Conservation (phyloP, 2,888 invertebrate species). For the Lomographa bimaculata region DNA sequence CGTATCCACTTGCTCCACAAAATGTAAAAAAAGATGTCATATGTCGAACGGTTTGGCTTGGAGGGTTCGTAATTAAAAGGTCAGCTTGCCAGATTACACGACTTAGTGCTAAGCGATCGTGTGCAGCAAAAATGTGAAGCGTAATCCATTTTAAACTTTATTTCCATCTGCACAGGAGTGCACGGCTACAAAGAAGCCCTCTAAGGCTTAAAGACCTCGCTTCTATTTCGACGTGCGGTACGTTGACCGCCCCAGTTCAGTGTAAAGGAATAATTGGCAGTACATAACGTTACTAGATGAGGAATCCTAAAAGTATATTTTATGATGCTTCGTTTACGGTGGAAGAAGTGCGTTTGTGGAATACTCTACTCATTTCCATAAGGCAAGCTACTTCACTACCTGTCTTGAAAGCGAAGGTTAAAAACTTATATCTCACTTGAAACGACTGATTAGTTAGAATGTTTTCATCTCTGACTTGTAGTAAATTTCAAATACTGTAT, state of each 20-base stretch:
- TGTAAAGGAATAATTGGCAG: background rate
- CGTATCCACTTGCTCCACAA: too few species aligned
- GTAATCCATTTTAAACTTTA: slow-evolving; percentile 25
- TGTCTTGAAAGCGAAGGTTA: too few species aligned
- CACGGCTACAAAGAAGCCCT: slow-evolving; percentile 38
- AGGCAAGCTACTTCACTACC: too few species aligned
- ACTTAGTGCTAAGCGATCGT: slow-evolving; percentile 27
- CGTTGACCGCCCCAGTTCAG: slow-evolving; percentile 62
- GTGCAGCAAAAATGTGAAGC: slow-evolving; percentile 25
- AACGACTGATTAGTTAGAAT: too few species aligned
- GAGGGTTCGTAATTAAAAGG: slow-evolving; percentile 6
- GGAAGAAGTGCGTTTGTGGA: too few species aligned
- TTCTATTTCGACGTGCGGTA: slow-evolving; percentile 55
- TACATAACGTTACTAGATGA: slow-evolving; percentile 3
- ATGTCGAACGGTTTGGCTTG: background rate
- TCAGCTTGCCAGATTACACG: slow-evolving; percentile 22
- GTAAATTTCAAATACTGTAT: too few species aligned
- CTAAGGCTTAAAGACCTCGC: slow-evolving; percentile 40
- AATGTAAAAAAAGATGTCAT: too few species aligned
- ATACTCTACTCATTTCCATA: too few species aligned
- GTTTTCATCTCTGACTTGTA: too few species aligned
- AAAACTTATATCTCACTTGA: too few species aligned
- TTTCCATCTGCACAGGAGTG: slow-evolving; percentile 13
- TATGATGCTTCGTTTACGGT: too few species aligned
- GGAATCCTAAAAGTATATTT: too few species aligned